A percentile compares a stretch with the other conserved stretches of the same genome.
These are phyloP conservation scores for Yponomeuta evonymella DNA, from an alignment of 2,888 invertebrate species.

Conservation along the genomic window DNA sequence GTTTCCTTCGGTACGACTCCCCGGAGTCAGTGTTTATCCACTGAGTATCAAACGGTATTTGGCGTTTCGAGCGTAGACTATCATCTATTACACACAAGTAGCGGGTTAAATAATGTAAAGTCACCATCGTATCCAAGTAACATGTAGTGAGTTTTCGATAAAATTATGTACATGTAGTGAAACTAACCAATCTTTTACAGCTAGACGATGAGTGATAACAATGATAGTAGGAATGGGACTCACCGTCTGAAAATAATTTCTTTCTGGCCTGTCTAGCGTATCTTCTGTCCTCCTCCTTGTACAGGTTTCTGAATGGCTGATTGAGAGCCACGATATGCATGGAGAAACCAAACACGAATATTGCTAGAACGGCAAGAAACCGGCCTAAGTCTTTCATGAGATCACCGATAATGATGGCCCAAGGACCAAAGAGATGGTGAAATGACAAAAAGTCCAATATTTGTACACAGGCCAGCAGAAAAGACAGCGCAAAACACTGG, in stretches of 20 bases:
- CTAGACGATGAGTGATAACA: conserved; percentile 2
- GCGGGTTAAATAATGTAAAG: neutral
- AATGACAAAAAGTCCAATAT: conserved; percentile 98
- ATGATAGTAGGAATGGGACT: conserved; percentile 39
- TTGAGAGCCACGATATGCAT: conserved; percentile 97
- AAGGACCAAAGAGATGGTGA: conserved; percentile 99
- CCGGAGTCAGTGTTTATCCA: conserved; percentile 54
- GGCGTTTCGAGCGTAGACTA: conserved; percentile 63
- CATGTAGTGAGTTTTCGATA: neutral
- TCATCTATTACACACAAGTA: conserved; percentile 40
- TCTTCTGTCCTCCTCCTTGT: conserved; percentile 77
- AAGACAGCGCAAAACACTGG: conserved; percentile 96
- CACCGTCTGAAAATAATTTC: conserved; percentile 85
- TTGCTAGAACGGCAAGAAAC: conserved; percentile 97
- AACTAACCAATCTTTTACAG: neutral
- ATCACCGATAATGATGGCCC: conserved; percentile 99
- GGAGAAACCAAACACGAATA: conserved; percentile 99
- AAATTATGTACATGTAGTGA: neutral
- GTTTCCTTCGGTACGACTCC: conserved; percentile 78
- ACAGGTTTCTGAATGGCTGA: conserved; percentile 89
- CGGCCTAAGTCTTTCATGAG: conserved; percentile 95
- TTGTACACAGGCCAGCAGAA: conserved; percentile 97
- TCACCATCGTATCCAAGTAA: neutral
- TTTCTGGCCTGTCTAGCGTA: conserved; percentile 72
- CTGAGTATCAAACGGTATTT: conserved; percentile 50